Evolutionary conservation across 2,113 vertebrate species (phyloP).

Genomic region (Micronycteris hirsuta): DNA sequence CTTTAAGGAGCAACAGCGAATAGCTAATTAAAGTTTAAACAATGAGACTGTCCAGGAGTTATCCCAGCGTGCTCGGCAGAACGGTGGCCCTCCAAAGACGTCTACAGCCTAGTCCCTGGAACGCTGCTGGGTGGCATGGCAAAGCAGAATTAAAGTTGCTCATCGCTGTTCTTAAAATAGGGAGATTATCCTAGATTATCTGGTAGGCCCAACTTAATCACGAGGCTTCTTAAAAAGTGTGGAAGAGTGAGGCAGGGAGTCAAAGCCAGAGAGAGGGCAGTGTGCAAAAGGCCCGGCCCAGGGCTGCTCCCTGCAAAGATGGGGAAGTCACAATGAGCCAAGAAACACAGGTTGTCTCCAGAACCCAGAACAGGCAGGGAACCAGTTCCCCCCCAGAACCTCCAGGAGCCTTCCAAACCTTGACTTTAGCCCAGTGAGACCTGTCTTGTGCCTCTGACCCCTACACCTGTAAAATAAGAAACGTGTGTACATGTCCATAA

Average conservation of each 20-base stretch:
- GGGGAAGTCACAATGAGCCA: background rate
- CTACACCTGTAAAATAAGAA: background rate
- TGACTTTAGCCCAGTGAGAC: background rate
- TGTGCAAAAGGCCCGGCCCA: background rate
- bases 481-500: background rate
- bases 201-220: background rate
- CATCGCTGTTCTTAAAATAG: constrained; percentile 34
- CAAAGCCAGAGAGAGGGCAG: background rate
- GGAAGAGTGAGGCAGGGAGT: background rate
- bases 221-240: background rate
- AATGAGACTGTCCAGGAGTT: background rate
- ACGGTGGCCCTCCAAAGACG: background rate
- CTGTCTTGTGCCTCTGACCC: background rate
- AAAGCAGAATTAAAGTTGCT: background rate
- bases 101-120: background rate
- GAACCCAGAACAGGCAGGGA: background rate
- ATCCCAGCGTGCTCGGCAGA: background rate
- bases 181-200: constrained; percentile 10
- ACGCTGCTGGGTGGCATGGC: background rate
- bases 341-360: background rate
- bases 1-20: background rate
- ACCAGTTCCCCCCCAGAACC: background rate
- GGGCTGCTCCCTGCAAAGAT: background rate
- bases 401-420: background rate
- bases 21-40: background rate